Base-by-base conservation (phyloP, 2,888 invertebrate genomes). In the Colletes collaris region DNA sequence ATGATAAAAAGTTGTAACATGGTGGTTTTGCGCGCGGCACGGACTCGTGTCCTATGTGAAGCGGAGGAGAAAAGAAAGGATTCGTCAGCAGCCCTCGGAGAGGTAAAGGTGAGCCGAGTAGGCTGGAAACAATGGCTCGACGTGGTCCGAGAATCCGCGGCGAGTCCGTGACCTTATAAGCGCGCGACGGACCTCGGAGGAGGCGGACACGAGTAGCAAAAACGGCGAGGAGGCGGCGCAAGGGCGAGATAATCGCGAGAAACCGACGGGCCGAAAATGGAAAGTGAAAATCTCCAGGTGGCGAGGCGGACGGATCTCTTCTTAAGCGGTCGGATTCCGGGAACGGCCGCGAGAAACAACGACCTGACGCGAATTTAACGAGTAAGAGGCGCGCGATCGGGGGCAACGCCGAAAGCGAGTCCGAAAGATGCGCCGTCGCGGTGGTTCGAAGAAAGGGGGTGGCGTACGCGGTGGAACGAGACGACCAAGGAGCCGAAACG, bases 311-410 rank as follows among this genome's bases (percentile, higher is more conserved):
- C 59, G 67, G 75, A 84, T 75, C 75, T 59, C 64, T 59, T 58
- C 71, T 77, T 79, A 73, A 84, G 79, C 58, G 69, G 60, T 53
- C 63, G 72, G 82, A 85, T 85, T 66, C 77, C 66, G 49, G 68
- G 64, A 75, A 69, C 66, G 63, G 67, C n/a, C 65, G 72, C 67
- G 76, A 71, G 75, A 79, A 81, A 84, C 81, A 82, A 44, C 74
- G 76, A 76, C 68, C 78, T 84, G 89, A 87, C 88, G 86, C 86
- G 87, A 87, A 89, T 92, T 91, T 92, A 91, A 92, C 90, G 91
- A 92, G 89, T 89, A 46, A 88, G 88, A 89, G 27, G 27, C 86
- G 88, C 87, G 89, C 90, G 90, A 92, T 92, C 90, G 90, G 89
- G 89, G 88, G 87, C 83, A 81, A 8, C 59, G 59, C 44, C 8